Conservation (phyloP, 1,140 invertebrate genomes). For the Drosophila repletoides region DNA sequence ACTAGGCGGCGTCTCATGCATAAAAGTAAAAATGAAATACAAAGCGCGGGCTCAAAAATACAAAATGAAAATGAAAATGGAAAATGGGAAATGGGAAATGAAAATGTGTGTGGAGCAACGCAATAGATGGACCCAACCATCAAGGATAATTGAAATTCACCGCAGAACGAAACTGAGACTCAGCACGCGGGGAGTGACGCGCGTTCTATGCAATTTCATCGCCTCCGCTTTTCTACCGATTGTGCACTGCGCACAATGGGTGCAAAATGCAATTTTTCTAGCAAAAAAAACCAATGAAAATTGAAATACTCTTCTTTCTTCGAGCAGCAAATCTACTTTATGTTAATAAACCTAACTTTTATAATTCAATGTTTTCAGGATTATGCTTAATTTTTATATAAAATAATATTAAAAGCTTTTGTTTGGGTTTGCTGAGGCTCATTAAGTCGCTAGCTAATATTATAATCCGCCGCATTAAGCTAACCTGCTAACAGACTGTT, state of each 20-base stretch:
- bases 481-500: not conserved
- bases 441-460: constrained; percentile 47
- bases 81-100: constrained; percentile 31
- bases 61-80: constrained; percentile 28
- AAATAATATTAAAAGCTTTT: too few relatives aligned
- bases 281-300: too few relatives aligned
- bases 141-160: constrained; percentile 72
- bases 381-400: too few relatives aligned
- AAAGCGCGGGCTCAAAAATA: constrained; percentile 29
- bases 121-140: constrained; percentile 28
- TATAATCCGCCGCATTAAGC: constrained; percentile 10
- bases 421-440: not conserved
- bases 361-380: too few relatives aligned
- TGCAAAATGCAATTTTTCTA: too few relatives aligned
- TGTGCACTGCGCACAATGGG: too few relatives aligned
- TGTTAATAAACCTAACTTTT: too few relatives aligned
- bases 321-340: too few relatives aligned
- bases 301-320: too few relatives aligned
- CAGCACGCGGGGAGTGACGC: not conserved
- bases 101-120: constrained; percentile 20
- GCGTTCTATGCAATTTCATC: too few relatives aligned
- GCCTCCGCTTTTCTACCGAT: too few relatives aligned
- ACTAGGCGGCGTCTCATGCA: constrained; percentile 70
- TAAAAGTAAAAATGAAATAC: constrained; percentile 76
- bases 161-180: constrained; percentile 32